A percentile compares a stretch with the other conserved stretches of the same genome.
phyloP scores from a whole-genome alignment of 2,888 invertebrate species.

The Andrena trimmerana region DNA sequence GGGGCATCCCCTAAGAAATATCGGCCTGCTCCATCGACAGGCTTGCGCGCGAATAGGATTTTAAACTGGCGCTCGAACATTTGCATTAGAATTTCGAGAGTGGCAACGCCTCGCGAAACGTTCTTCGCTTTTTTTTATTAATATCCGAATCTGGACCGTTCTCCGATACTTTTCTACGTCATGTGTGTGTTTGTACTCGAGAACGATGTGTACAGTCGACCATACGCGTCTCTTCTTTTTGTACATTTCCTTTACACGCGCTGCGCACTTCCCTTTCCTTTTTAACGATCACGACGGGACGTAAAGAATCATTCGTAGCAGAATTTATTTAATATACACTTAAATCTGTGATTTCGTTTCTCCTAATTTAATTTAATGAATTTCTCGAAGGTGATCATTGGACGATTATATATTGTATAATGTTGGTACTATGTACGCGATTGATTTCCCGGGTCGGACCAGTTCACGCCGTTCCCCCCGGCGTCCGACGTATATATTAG shows the following conservation, averaged over 20 bases:
- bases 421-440: conserved; percentile 47
- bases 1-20: conserved; percentile 24
- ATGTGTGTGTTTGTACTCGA: conserved; percentile 38
- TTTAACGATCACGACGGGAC: conserved; percentile 7
- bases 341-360: conserved; percentile 67
- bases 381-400: conserved; percentile 29
- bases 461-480: conserved; percentile 37
- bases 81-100: neutral
- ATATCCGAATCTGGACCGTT: conserved; percentile 27
- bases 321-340: conserved; percentile 38
- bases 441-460: conserved; percentile 37
- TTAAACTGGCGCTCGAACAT: conserved; percentile 18
- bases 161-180: conserved; percentile 36
- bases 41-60: conserved; percentile 21
- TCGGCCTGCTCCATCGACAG: conserved; percentile 53
- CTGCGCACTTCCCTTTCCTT: conserved; percentile 9
- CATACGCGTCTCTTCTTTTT: neutral
- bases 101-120: conserved; percentile 32
- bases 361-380: conserved; percentile 57
- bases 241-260: conserved; percentile 25
- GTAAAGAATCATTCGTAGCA: neutral
- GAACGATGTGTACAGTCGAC: conserved; percentile 35
- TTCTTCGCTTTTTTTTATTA: conserved; percentile 19
- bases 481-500: conserved; percentile 37
- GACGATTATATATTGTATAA: conserved; percentile 41